Evolutionary conservation across 2,888 invertebrate genomes (phyloP).

Genomic region (Sinohyriopsis cumingii): DNA sequence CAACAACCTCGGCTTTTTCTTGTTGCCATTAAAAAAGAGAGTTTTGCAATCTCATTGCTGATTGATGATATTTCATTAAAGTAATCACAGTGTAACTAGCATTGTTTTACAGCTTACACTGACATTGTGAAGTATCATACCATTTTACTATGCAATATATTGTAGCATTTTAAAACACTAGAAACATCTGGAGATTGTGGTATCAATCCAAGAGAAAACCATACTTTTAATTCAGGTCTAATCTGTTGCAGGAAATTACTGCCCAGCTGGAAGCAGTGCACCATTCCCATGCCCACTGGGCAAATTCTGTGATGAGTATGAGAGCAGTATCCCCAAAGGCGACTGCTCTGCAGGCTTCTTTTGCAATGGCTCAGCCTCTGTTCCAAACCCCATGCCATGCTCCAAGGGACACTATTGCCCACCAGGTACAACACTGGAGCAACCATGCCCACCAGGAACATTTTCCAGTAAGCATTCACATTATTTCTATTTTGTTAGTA

Average conservation of each 20-base stretch:
- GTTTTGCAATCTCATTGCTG: too few relatives aligned
- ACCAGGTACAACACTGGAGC: conserved; percentile 55
- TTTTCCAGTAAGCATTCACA: conserved; percentile 54
- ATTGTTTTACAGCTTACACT: neutral
- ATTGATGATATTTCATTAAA: neutral
- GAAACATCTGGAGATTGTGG: too few relatives aligned
- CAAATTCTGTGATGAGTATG: conserved; percentile 52
- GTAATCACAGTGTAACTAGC: neutral
- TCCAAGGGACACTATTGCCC: conserved; percentile 65
- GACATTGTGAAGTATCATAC: neutral
- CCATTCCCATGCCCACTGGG: conserved; percentile 58
- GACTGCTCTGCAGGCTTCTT: conserved; percentile 60
- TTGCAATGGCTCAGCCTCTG: conserved; percentile 56
- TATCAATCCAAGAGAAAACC: neutral
- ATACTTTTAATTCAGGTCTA: neutral
- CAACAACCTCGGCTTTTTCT: too few relatives aligned
- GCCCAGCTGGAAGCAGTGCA: conserved; percentile 59
- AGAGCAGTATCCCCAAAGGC: conserved; percentile 51
- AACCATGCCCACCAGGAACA: conserved; percentile 62
- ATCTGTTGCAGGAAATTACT: conserved; percentile 57
- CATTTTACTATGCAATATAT: neutral
- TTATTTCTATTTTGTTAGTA: too few relatives aligned
- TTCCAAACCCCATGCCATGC: conserved; percentile 52
- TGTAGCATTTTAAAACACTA: too few relatives aligned
- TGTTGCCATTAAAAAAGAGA: too few relatives aligned